phyloP scores from a whole-genome alignment of 1,140 invertebrate genomes.

The Arctopsyche grandis region DNA sequence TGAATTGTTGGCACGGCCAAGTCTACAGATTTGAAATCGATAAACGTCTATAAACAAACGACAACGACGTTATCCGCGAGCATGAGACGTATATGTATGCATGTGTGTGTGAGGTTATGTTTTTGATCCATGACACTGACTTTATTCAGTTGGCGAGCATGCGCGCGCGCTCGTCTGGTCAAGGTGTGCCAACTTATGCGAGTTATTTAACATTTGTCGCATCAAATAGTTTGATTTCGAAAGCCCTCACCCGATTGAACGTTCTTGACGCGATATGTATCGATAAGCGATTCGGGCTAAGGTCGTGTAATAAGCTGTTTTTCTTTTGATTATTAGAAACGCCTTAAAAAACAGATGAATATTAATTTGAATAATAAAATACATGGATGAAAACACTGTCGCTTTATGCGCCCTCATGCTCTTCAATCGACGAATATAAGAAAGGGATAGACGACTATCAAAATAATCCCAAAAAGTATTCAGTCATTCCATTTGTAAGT shows the following conservation, averaged over 20 bases:
- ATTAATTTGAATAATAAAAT: background rate
- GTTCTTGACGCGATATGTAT: background rate
- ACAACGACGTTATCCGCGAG: too few species aligned
- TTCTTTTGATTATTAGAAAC: too few species aligned
- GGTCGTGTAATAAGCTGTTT: background rate
- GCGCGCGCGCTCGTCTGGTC: background rate
- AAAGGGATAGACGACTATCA: background rate
- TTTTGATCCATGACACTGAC: constrained; percentile 44
- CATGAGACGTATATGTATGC: too few species aligned
- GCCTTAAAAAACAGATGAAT: background rate
- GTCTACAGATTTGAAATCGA: background rate
- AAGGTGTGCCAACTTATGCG: constrained; percentile 31
- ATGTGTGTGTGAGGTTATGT: constrained; percentile 32
- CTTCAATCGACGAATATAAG: constrained; percentile 21
- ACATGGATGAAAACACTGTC: background rate
- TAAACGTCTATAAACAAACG: background rate
- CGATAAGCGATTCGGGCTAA: constrained; percentile 4
- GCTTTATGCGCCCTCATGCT: background rate
- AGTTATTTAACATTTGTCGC: constrained; percentile 19
- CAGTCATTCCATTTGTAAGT: constrained; percentile 34
- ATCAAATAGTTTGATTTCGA: constrained; percentile 20
- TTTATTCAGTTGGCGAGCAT: constrained; percentile 38
- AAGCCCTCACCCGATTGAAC: background rate
- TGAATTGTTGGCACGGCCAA: background rate
- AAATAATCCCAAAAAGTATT: constrained; percentile 26